These are phyloP conservation scores for Imbricaverruca yamaguchii DNA, from an alignment of 2,888 invertebrate species.

Conservation along the genomic window DNA sequence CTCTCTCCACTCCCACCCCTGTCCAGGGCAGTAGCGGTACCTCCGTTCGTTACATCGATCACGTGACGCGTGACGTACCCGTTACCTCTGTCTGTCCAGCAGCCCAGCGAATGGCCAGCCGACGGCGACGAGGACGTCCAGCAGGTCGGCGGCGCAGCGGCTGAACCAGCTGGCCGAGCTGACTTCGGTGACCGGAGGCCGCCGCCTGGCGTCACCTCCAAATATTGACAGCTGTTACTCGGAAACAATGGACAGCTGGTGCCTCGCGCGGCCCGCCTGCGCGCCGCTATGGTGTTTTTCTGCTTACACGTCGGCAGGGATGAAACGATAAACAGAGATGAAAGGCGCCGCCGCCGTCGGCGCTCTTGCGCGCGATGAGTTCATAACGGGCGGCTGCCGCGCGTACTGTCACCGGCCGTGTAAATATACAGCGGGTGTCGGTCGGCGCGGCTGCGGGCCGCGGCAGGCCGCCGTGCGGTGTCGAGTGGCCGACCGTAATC, in stretches of 20 bases:
- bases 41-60: too few relatives aligned
- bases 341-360: neutral
- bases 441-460: neutral
- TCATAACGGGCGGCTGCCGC: slow-evolving; percentile 6
- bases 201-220: slow-evolving; percentile 8
- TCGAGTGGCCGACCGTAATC: neutral
- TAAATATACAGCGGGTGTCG: neutral
- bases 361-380: neutral
- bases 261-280: neutral
- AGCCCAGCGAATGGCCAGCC: too few relatives aligned
- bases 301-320: slow-evolving; percentile 14
- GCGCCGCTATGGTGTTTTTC: slow-evolving; percentile 8
- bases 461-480: neutral
- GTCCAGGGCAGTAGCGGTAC: too few relatives aligned
- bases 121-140: too few relatives aligned
- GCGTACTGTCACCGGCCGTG: neutral
- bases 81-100: too few relatives aligned
- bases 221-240: slow-evolving; percentile 4
- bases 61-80: too few relatives aligned
- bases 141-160: too few relatives aligned
- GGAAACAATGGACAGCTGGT: slow-evolving; percentile 6
- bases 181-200: too few relatives aligned
- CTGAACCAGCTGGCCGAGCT: too few relatives aligned
- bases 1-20: too few relatives aligned
- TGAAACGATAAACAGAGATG: slow-evolving; percentile 18